Evolutionary conservation across 2,113 vertebrate species (phyloP).

Genomic region (Notarius quadriscutis): DNA sequence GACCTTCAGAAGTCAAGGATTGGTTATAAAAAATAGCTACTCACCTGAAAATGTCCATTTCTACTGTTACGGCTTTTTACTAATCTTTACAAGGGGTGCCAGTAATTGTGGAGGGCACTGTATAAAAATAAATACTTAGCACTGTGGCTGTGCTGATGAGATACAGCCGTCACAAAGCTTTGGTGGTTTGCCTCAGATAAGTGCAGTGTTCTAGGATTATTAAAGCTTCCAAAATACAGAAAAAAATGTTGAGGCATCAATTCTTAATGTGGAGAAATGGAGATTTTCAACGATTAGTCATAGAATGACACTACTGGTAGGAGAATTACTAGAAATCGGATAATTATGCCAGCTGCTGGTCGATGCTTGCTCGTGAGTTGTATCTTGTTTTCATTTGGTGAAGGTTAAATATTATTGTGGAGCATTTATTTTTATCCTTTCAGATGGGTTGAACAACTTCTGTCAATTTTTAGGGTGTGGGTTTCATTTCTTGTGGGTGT

Average conservation of each 20-base stretch:
- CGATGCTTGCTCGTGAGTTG: slow-evolving; percentile 11
- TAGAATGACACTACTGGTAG: neutral
- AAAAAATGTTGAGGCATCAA: neutral
- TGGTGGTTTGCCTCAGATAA: neutral
- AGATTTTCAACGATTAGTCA: neutral
- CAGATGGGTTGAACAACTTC: neutral
- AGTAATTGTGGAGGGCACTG: no score
- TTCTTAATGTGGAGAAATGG: neutral
- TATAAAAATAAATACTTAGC: neutral
- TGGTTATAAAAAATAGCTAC: no score
- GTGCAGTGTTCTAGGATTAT: neutral
- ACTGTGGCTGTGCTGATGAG: neutral
- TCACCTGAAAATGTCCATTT: no score
- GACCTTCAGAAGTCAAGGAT: no score
- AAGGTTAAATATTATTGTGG: neutral
- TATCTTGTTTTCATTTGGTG: slow-evolving; percentile 6
- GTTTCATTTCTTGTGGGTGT: neutral
- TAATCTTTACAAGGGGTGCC: no score
- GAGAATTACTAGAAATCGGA: neutral
- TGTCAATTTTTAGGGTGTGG: neutral
- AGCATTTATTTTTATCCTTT: neutral
- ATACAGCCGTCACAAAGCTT: neutral
- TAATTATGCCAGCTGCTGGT: neutral
- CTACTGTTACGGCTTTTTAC: no score
- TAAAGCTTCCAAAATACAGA: neutral